Evolutionary conservation across 2,113 vertebrate species (phyloP).

Genomic region (Gymnarchus niloticus): DNA sequence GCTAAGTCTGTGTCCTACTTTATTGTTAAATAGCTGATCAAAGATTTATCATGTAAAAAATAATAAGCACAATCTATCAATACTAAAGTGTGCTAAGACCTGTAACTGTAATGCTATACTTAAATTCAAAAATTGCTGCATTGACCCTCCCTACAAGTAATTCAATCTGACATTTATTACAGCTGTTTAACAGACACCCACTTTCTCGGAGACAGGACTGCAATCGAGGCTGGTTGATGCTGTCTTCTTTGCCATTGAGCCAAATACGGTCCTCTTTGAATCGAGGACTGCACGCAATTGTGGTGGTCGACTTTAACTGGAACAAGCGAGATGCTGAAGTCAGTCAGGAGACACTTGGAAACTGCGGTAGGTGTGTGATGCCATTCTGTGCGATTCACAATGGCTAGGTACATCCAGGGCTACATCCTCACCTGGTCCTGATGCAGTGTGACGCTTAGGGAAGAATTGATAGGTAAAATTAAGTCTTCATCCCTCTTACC

Average conservation of each 20-base stretch:
- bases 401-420: background rate
- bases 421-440: conserved; percentile 80
- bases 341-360: background rate
- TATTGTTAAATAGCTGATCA: too few species aligned
- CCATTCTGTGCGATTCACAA: background rate
- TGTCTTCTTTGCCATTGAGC: conserved; percentile 82
- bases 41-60: too few species aligned
- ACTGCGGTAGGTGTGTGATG: background rate
- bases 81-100: background rate
- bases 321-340: background rate
- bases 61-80: too few species aligned
- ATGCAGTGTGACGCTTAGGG: conserved; percentile 86
- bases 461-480: conserved; percentile 92
- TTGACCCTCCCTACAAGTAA: background rate
- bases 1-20: background rate
- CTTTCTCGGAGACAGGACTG: conserved; percentile 86
- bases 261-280: conserved; percentile 83
- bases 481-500: conserved; percentile 86
- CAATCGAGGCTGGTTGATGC: conserved; percentile 73
- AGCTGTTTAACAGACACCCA: conserved; percentile 46
- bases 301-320: conserved; percentile 88
- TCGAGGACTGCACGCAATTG: conserved; percentile 68
- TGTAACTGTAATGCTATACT: background rate
- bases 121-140: background rate
- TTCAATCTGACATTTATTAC: background rate